phyloP scores from a whole-genome alignment of 2,113 vertebrate species.

The cat (Felis catus) region DNA sequence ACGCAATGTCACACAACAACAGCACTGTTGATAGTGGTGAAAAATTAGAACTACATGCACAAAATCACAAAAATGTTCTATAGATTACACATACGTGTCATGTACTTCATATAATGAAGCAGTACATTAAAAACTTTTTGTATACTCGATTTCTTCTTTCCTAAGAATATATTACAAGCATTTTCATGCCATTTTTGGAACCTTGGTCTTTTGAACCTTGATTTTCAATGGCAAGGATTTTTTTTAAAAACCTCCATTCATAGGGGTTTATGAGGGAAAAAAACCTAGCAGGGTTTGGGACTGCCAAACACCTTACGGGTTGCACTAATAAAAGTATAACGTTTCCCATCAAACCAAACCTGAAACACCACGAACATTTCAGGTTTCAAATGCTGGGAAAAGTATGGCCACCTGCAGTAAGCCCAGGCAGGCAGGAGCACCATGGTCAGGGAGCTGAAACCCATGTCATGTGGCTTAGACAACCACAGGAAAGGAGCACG shows the following conservation, averaged over 20 bases:
- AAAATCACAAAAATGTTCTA: not conserved
- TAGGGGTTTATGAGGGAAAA: not conserved
- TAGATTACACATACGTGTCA: not conserved
- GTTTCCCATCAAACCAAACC: not conserved
- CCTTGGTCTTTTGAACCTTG: not conserved
- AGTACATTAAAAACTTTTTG: not conserved
- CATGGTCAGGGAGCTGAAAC: fast-evolving
- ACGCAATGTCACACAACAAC: not conserved
- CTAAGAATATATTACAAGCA: not conserved
- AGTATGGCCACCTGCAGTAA: too few relatives aligned
- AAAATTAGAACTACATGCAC: not conserved
- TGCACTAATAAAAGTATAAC: not conserved
- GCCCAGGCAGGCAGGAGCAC: not conserved
- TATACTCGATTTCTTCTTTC: not conserved
- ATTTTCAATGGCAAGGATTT: not conserved
- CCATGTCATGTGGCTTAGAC: not conserved
- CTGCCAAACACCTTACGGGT: not conserved
- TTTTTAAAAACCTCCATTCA: not conserved
- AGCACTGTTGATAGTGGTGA: not conserved
- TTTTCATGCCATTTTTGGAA: not conserved
- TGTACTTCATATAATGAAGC: not conserved
- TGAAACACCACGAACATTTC: not conserved
- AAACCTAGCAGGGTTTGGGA: not conserved
- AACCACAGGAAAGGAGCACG: not conserved
- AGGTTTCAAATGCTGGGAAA: not conserved